Evolutionary conservation across 2,888 invertebrate species (phyloP).

Genomic region (Spodoptera exigua): DNA sequence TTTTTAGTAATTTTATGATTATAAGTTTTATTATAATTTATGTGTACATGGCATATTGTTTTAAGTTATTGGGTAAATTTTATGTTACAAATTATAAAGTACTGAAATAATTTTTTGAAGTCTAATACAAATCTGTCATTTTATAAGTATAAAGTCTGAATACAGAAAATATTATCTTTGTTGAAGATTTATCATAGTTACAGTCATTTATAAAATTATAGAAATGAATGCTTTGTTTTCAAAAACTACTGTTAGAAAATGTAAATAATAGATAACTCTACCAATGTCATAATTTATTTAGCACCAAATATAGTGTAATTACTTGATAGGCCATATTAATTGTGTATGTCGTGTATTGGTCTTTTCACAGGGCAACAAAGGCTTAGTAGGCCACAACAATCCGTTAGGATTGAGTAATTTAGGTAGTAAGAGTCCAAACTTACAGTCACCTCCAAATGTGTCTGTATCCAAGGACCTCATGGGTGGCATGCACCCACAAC

Average conservation of each 20-base stretch:
- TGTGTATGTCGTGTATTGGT: constrained; percentile 81
- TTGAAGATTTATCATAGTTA: no score
- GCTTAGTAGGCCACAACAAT: constrained; percentile 92
- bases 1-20: neutral
- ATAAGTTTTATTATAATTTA: neutral
- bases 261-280: no score
- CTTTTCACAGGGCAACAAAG: constrained; percentile 91
- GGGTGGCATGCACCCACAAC: constrained; percentile 91
- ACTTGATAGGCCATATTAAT: constrained; percentile 69
- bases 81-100: no score
- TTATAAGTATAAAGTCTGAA: no score
- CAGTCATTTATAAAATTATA: no score
- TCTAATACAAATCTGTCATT: no score
- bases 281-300: neutral
- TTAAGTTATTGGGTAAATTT: no score
- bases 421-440: constrained; percentile 94
- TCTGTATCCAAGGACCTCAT: constrained; percentile 95
- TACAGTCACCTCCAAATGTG: constrained; percentile 96
- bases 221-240: no score
- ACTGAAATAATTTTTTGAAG: no score
- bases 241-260: no score
- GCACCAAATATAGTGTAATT: constrained; percentile 28
- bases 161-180: no score
- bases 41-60: no score
- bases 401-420: constrained; percentile 93